Evolutionary conservation across 2,113 vertebrate species (phyloP).

Genomic region (Mesitornis unicolor): DNA sequence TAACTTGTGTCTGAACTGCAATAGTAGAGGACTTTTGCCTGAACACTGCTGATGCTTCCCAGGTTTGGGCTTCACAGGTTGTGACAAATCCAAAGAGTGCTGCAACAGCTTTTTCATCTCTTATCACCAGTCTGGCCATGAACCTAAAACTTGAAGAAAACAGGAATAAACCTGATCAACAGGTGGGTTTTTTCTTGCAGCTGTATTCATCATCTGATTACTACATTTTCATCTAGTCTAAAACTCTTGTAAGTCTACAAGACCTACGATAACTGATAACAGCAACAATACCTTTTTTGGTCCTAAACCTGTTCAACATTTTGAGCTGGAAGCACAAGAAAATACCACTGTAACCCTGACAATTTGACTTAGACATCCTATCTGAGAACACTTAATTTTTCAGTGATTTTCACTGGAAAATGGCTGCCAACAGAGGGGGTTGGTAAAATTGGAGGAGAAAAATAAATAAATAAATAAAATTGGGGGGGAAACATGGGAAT

Average conservation of each 20-base stretch:
- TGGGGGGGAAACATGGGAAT: background rate
- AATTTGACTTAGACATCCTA: background rate
- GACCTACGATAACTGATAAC: background rate
- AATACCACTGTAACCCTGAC: background rate
- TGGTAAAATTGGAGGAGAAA: background rate
- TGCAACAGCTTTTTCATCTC: background rate
- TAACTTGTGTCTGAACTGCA: background rate
- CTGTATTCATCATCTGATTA: conserved; percentile 14
- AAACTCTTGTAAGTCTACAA: conserved; percentile 2
- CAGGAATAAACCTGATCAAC: background rate
- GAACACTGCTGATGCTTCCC: background rate
- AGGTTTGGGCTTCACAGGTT: background rate
- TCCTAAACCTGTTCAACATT: background rate
- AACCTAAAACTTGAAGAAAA: conserved; percentile 53
- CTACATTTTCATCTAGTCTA: background rate
- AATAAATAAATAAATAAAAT: too few relatives aligned
- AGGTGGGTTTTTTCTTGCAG: background rate
- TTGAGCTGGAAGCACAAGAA: background rate
- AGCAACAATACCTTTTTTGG: background rate
- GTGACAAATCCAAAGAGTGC: background rate
- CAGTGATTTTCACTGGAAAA: background rate
- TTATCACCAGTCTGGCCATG: background rate
- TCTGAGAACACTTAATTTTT: background rate
- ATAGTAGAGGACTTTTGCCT: background rate
- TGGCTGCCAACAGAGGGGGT: background rate